Conservation (phyloP, 2,113 vertebrate genomes). For the Morone saxatilis region DNA sequence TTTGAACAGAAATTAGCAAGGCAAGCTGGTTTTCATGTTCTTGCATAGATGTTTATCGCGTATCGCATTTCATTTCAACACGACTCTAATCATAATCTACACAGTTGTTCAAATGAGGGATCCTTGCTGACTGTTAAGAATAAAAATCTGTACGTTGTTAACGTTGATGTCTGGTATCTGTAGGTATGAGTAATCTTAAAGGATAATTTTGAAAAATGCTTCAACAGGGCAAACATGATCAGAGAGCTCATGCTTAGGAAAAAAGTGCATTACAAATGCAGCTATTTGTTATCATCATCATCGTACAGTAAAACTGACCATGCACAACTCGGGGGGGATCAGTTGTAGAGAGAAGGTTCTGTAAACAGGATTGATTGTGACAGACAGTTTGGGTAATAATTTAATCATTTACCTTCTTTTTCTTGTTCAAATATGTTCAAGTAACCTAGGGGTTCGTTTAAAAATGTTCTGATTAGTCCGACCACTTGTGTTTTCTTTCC, state of each 20-base stretch:
- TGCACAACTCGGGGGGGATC: neutral
- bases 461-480: neutral
- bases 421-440: neutral
- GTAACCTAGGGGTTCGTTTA: neutral
- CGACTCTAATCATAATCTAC: too few relatives aligned
- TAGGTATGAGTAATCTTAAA: too few relatives aligned
- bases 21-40: neutral
- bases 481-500: too few relatives aligned
- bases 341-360: neutral
- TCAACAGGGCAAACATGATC: neutral
- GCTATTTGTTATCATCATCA: neutral
- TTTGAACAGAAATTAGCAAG: slow-evolving; percentile 5
- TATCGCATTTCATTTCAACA: too few relatives aligned
- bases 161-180: too few relatives aligned
- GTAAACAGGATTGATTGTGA: neutral
- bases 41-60: neutral
- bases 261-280: neutral
- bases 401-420: neutral
- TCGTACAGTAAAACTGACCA: neutral
- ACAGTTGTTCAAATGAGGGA: too few relatives aligned
- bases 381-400: neutral
- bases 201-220: too few relatives aligned
- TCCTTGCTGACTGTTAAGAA: too few relatives aligned
- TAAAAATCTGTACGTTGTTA: too few relatives aligned
- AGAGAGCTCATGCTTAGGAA: neutral